A percentile compares a stretch with the other conserved stretches of the same genome.
phyloP scores from a whole-genome alignment of 53 echinoderm and acorn worm species.

The Hippasteria phrygiana region DNA sequence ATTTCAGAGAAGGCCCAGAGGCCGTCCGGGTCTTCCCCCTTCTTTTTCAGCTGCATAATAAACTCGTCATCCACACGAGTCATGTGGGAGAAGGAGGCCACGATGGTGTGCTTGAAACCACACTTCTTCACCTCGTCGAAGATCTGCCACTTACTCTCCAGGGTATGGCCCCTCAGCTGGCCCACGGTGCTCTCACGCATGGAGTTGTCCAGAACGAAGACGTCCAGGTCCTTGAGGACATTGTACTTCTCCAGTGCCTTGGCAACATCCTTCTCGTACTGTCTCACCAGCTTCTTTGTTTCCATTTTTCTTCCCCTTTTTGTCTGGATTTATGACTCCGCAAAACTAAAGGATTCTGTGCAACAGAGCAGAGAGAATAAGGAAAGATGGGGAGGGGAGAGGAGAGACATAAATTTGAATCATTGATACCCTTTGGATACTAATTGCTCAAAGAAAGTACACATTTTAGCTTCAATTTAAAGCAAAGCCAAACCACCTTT shows the following conservation, averaged over 20 bases:
- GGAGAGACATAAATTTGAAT: too few relatives aligned
- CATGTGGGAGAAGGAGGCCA: slow-evolving; percentile 66
- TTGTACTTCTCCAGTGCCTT: slow-evolving; percentile 41
- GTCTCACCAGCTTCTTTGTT: too few relatives aligned
- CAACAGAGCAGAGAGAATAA: too few relatives aligned
- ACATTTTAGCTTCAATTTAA: too few relatives aligned
- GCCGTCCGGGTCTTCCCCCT: slow-evolving; percentile 56
- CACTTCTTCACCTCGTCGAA: slow-evolving; percentile 74
- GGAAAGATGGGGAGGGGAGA: too few relatives aligned
- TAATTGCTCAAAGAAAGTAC: too few relatives aligned
- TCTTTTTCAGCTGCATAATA: slow-evolving; percentile 62
- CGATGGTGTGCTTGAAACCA: slow-evolving; percentile 74
- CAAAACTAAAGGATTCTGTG: too few relatives aligned
- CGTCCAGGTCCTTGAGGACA: slow-evolving; percentile 40
- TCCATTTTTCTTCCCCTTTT: too few relatives aligned
- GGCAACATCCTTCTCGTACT: not conserved
- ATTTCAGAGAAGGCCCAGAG: slow-evolving; percentile 72
- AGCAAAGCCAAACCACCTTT: too few relatives aligned
- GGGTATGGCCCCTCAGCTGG: slow-evolving; percentile 68
- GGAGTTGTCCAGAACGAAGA: slow-evolving; percentile 73
- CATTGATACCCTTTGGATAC: too few relatives aligned
- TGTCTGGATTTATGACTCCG: too few relatives aligned
- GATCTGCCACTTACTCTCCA: slow-evolving; percentile 75
- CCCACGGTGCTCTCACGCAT: slow-evolving; percentile 74
- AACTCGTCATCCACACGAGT: slow-evolving; percentile 61